Evolutionary conservation across 92 coral and sea anemone genomes (phyloP), one percentile per base, ranked within the genome.

Genomic region (Phenganax marumi): DNA sequence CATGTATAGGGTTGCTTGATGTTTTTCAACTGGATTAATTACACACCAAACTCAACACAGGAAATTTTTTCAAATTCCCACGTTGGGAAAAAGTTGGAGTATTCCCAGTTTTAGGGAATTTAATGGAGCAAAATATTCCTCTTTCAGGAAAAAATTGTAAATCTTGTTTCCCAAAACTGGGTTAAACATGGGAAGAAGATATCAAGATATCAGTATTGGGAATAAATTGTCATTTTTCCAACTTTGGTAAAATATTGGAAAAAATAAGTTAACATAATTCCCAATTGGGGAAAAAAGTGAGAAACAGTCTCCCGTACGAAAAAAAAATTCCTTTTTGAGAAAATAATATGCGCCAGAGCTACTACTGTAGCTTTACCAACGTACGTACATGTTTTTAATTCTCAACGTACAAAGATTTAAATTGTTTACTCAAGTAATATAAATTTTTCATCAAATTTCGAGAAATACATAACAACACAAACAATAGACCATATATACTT

Each of bases 221-320:
- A 79, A 77, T 49, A 22, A 33, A 46, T 49, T 79, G 57, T 83
- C 70, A 52, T 63, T 55, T 77, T 75, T 52, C 69, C 77, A 58
- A 8, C 55, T 8, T 56, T 14, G 49, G 24, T 9, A 22, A 61
- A n/a, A 33, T 43, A 8, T 39, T 4, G 50, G 8, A 23, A 23
- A 3, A 23, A 66, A 10, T 77, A 17, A 43, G 3, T 3, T 43
- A 53, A 2, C 52, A 1, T 8, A 77, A 25, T 60, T 21, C 70
- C 76, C 49, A 76, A 7, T n/a, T 84, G 33, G 53, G 76, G 76
- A 51, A 65, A 16, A 22, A 22, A 2, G 46, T 11, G 79, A 18
- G 73, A 14, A 75, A 11, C 22, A 10, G 39, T n/a, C n/a, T n/a
- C 6, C 58, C 73, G 84, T 60, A 3, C 5, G 18, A 56, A 56